phyloP scores from a whole-genome alignment of 2,113 vertebrate genomes.

The Colistium nudipinnis region DNA sequence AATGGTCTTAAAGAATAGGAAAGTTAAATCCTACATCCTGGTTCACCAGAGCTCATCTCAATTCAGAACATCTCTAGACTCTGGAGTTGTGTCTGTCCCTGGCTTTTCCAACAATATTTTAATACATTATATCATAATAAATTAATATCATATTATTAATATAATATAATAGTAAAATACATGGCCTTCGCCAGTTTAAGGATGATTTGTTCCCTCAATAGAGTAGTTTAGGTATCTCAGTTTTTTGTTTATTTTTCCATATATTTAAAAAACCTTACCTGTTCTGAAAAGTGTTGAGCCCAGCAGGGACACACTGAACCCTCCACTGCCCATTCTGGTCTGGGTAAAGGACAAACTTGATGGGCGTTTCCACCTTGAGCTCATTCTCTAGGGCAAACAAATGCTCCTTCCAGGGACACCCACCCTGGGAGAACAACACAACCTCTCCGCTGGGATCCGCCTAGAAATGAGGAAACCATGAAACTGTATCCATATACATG shows the following conservation, averaged over 20 bases:
- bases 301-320: conserved; percentile 90
- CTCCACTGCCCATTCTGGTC: conserved; percentile 90
- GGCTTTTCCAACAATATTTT: background rate
- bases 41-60: conserved; percentile 37
- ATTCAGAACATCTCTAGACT: conserved; percentile 12
- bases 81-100: conserved; percentile 19
- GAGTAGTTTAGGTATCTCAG: too few relatives aligned
- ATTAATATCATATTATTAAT: too few relatives aligned
- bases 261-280: conserved; percentile 34
- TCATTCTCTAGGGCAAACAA: conserved; percentile 87
- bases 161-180: too few relatives aligned
- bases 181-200: too few relatives aligned
- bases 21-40: conserved; percentile 40
- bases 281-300: conserved; percentile 89
- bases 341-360: conserved; percentile 87
- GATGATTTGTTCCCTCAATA: too few relatives aligned
- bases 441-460: conserved; percentile 88
- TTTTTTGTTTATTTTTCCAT: background rate
- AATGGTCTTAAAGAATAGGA: conserved; percentile 50
- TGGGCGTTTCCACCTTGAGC: conserved; percentile 77
- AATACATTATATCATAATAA: background rate
- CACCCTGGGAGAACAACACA: conserved; percentile 83
- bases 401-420: conserved; percentile 96
- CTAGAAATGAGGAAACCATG: conserved; percentile 70
- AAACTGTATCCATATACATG: background rate